A percentile compares a stretch with the other conserved stretches of the same genome.
phyloP scores from a whole-genome alignment of 2,888 invertebrate genomes.

The Phytoseiulus persimilis region DNA sequence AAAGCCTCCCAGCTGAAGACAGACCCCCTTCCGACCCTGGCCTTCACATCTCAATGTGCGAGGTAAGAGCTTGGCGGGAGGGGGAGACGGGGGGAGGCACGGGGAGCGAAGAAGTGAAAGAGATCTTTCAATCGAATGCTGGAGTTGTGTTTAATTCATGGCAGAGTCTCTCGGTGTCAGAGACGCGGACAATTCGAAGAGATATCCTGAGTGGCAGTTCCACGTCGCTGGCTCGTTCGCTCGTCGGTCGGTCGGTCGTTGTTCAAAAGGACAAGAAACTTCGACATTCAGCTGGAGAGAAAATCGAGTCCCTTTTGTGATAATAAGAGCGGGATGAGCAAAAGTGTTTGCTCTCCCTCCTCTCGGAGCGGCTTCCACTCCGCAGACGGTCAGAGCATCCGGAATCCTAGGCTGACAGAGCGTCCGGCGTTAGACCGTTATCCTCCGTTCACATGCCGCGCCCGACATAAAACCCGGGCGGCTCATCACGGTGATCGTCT shows the following conservation, averaged over 20 bases:
- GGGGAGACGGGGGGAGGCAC: neutral
- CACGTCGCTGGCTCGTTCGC: neutral
- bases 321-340: neutral
- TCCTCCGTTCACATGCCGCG: too few species aligned
- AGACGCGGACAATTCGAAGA: neutral
- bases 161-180: neutral
- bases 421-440: too few species aligned
- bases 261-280: neutral
- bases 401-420: neutral
- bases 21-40: neutral
- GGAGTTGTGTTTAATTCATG: slow-evolving; percentile 5
- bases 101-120: neutral
- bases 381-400: neutral
- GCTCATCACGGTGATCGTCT: too few species aligned
- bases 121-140: neutral
- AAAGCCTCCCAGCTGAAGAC: neutral
- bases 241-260: neutral
- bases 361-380: neutral
- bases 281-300: neutral
- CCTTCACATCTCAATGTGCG: neutral
- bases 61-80: neutral
- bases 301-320: neutral
- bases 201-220: neutral
- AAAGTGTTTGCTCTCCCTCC: neutral
- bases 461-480: too few species aligned